Conservation (phyloP, 30 jellyfish, hydroid and myxozoan genomes). For the Chironex yamaguchii region DNA sequence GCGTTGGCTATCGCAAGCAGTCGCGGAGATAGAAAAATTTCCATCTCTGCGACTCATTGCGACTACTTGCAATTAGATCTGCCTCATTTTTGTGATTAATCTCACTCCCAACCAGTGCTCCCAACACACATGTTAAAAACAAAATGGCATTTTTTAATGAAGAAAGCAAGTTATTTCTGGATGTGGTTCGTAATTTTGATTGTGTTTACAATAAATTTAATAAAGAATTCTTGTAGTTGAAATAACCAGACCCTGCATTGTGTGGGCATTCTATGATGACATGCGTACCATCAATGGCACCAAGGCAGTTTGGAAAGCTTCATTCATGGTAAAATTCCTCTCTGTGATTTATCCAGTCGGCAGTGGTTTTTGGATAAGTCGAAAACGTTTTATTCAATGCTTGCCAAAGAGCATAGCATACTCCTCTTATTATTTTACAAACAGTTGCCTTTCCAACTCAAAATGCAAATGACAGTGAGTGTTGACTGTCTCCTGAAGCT, state of each 20-base stretch:
- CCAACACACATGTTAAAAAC: too few relatives aligned
- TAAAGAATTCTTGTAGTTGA: not conserved
- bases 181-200: too few relatives aligned
- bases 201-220: too few relatives aligned
- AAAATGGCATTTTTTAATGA: too few relatives aligned
- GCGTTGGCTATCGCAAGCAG: too few relatives aligned
- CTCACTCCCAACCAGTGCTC: too few relatives aligned
- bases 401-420: constrained; percentile 30
- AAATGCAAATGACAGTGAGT: constrained; percentile 6
- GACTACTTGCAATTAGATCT: too few relatives aligned
- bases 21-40: too few relatives aligned
- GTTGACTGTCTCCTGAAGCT: constrained; percentile 71
- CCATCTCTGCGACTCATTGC: too few relatives aligned
- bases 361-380: constrained; percentile 8
- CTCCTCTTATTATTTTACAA: constrained; percentile 17
- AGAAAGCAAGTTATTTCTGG: too few relatives aligned
- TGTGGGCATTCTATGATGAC: not conserved
- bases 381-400: not conserved
- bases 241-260: not conserved
- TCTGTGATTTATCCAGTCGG: constrained; percentile 20
- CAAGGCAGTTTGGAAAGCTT: not conserved
- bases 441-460: constrained; percentile 54
- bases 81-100: too few relatives aligned
- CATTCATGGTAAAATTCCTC: constrained; percentile 38
- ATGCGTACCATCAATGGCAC: not conserved